Evolutionary conservation across 2,888 invertebrate species (phyloP).

Genomic region (Drosophila neonasuta): DNA sequence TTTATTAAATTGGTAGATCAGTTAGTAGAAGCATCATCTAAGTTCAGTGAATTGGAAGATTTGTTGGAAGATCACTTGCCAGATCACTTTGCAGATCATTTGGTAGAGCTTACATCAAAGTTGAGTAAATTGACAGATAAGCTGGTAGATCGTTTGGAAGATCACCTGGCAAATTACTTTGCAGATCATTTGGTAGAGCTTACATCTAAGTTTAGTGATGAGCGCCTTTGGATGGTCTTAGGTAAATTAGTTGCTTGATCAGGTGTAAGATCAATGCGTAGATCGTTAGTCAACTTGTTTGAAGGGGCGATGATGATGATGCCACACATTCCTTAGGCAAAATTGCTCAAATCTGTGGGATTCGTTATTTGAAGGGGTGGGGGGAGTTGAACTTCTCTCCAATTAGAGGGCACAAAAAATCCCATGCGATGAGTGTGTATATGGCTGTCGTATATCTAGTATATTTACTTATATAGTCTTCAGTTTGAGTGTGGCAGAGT

Average conservation of each 20-base stretch:
- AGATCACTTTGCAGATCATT: background rate
- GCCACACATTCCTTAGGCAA: constrained; percentile 35
- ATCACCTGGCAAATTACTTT: background rate
- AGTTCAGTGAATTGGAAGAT: background rate
- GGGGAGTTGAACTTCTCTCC: constrained; percentile 48
- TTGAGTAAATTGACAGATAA: background rate
- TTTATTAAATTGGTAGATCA: background rate
- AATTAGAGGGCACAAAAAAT: constrained; percentile 30
- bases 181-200: background rate
- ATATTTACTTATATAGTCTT: constrained; percentile 19
- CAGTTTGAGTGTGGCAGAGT: constrained; percentile 21
- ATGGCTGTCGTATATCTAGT: background rate
- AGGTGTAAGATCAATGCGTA: background rate
- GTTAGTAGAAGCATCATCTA: too few species aligned
- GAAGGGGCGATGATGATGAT: background rate
- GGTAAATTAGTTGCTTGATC: background rate
- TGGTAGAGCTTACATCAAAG: background rate
- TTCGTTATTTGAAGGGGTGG: constrained; percentile 30
- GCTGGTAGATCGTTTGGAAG: constrained; percentile 1
- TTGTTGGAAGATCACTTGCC: background rate
- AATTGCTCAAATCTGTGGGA: constrained; percentile 32
- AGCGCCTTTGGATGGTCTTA: too few species aligned
- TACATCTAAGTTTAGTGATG: too few species aligned
- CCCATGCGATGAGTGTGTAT: constrained; percentile 2
- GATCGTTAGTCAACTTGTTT: constrained; percentile 8